Evolutionary conservation across 2,113 vertebrate genomes (phyloP).

Genomic region (Tursiops truncatus): DNA sequence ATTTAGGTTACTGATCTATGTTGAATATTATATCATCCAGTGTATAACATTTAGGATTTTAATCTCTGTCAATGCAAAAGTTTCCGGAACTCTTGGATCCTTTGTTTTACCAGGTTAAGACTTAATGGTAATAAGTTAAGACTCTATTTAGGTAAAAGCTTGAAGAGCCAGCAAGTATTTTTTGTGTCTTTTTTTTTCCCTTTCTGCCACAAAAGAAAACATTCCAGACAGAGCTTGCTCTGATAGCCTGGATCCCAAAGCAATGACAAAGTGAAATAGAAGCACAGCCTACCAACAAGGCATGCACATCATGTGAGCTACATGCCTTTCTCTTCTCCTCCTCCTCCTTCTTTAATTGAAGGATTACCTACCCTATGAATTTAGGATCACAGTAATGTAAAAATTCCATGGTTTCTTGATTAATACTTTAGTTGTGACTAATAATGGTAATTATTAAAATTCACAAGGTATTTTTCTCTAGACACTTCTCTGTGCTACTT

Average conservation of each 20-base stretch:
- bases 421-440: background rate
- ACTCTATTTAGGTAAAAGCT: background rate
- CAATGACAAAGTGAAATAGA: background rate
- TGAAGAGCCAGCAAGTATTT: background rate
- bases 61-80: background rate
- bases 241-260: background rate
- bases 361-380: background rate
- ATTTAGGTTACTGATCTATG: background rate
- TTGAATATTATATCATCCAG: background rate
- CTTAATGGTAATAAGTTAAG: background rate
- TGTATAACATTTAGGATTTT: background rate
- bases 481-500: background rate
- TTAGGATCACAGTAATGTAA: background rate
- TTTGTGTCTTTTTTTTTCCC: too few relatives aligned
- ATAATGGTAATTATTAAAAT: background rate
- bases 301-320: accelerated
- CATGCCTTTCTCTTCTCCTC: accelerated
- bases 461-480: background rate
- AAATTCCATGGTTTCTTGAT: background rate
- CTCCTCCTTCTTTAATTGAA: background rate
- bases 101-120: background rate
- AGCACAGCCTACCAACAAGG: background rate
- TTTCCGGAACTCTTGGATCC: background rate
- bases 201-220: background rate
- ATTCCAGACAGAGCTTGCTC: background rate